These are phyloP conservation scores for Thera obeliscata DNA, from an alignment of 2,888 invertebrate genomes.

Conservation along the genomic window DNA sequence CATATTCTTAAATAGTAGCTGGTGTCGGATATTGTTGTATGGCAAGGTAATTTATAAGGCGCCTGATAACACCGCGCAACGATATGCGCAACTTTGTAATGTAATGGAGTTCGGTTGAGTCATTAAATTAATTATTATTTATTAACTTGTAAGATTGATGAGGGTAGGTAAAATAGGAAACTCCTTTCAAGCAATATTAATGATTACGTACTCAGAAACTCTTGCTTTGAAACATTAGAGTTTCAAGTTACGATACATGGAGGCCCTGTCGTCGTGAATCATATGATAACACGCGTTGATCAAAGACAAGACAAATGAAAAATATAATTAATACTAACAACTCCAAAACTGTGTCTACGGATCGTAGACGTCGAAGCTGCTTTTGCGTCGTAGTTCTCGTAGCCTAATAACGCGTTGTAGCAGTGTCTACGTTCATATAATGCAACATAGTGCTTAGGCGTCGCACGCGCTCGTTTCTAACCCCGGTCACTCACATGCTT, in stretches of 20 bases:
- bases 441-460: no score
- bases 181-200: slow-evolving; percentile 37
- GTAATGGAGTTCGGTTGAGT: slow-evolving; percentile 58
- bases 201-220: slow-evolving; percentile 24
- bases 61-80: slow-evolving; percentile 32
- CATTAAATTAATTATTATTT: slow-evolving; percentile 57
- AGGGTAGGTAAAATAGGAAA: slow-evolving; percentile 32
- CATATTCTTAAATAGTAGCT: neutral
- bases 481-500: no score
- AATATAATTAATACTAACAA: neutral
- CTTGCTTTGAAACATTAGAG: neutral
- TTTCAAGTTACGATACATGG: neutral
- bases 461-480: no score
- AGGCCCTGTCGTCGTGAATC: neutral
- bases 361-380: neutral
- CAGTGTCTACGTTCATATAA: no score
- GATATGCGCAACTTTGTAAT: slow-evolving; percentile 50
- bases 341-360: neutral
- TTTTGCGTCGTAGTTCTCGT: neutral
- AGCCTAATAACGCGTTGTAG: no score
- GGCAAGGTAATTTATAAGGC: slow-evolving; percentile 33
- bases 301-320: no score
- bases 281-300: neutral
- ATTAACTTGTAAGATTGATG: slow-evolving; percentile 44
- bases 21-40: slow-evolving; percentile 22